Percentiles rank a stretch among this genome's conserved stretches.
Evolutionary conservation across 37 sponge, comb jelly and placozoan genomes (phyloP).

Genomic region (Hormiphora californensis): DNA sequence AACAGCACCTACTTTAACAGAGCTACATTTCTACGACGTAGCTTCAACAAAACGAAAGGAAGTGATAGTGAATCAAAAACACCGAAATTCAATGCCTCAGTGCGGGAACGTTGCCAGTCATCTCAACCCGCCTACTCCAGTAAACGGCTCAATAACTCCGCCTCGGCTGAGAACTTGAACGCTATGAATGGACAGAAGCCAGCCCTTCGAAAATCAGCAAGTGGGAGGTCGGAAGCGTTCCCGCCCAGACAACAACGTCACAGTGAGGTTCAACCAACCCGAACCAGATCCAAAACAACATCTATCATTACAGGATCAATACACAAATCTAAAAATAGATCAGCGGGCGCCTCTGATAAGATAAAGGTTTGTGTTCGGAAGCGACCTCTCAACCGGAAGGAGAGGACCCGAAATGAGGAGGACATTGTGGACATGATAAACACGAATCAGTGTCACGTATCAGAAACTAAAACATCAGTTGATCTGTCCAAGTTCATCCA

Average conservation of each 20-base stretch:
- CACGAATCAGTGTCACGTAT: conserved; percentile 59
- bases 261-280: too few relatives aligned
- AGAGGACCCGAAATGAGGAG: neutral
- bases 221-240: neutral
- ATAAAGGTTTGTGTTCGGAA: conserved; percentile 97
- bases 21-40: conserved; percentile 19
- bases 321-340: neutral
- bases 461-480: conserved; percentile 85
- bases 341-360: conserved; percentile 28
- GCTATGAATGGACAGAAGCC: neutral
- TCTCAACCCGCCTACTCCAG: neutral
- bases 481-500: conserved; percentile 94
- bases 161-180: conserved; percentile 11
- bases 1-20: conserved; percentile 25
- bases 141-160: neutral
- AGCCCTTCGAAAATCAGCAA: conserved; percentile 13
- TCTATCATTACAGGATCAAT: neutral
- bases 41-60: conserved; percentile 15
- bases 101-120: neutral
- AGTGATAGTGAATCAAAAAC: neutral
- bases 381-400: conserved; percentile 85
- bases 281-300: neutral
- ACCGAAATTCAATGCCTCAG: neutral
- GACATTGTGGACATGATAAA: neutral
- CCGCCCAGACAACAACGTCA: too few relatives aligned